Evolutionary conservation across 2,113 vertebrate genomes (phyloP), one percentile per base, ranked within the genome.

Genomic region (Rousettus leschenaultii): DNA sequence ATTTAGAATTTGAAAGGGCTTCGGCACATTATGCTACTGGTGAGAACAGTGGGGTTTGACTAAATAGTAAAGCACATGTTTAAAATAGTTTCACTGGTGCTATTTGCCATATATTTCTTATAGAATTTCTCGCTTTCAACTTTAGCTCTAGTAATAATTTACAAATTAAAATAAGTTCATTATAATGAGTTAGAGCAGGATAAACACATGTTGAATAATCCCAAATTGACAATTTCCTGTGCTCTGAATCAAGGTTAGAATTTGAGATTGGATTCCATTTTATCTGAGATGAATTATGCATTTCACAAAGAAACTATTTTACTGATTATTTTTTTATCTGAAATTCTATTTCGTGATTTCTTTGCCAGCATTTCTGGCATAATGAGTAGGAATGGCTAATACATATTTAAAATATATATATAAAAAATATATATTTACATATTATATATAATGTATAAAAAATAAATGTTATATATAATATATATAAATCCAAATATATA

Each of bases 251-350:
- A 28, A 7, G 28, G 40, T 68, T 57, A 75, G 68, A 93, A 96
- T 86, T 88, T 94, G 59, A 59, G 53, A 89, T 51, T 28, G 21
- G 22, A 80, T 55, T 89, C 16, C 63, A 83, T 86, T 75, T 87
- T 51, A 59, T 83, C 43, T 92, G 83, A 95, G 61, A 45, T 84
- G 9, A 91, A 93, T 96, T 92, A 71, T 24, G 51, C 68, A 87
- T 68, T 68, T 77, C 21, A 90, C 73, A 87, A 9, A 71, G 63
- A 30, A 93, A 51, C 9, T 21, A 78, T 30, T 82, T 92, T 30
- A 28, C 1, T 59, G 24, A 51, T 92, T 12, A 48, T 79, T 75
- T 63, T 78, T 66, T 71, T 91, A 68, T 16, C 22, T 22, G 18
- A n/a, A 74, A 70, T 80, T n/a, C 21, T 53, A 33, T 55, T 51